phyloP scores from a whole-genome alignment of 2,113 vertebrate genomes.

The Pithys albifrons region DNA sequence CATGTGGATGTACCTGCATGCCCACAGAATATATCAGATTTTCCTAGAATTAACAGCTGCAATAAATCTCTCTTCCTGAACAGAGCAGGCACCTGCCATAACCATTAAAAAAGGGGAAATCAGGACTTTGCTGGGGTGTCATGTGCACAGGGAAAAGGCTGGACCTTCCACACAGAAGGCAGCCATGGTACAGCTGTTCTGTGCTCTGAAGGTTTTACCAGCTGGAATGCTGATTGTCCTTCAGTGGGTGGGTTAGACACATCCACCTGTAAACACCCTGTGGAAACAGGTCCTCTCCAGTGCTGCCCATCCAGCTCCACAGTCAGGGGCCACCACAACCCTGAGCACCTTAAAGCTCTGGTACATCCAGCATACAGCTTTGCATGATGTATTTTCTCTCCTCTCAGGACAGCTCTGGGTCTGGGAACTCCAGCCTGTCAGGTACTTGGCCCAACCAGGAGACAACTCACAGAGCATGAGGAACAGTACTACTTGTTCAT shows the following conservation, averaged over 20 bases:
- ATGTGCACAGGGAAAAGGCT: accelerated
- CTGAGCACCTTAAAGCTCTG: neutral
- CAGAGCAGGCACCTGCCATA: neutral
- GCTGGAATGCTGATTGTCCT: neutral
- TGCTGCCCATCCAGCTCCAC: neutral
- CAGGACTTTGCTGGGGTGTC: neutral
- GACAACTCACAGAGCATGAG: neutral
- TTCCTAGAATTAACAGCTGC: neutral
- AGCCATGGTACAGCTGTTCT: neutral
- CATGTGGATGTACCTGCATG: neutral
- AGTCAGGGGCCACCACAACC: neutral
- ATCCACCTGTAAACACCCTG: neutral
- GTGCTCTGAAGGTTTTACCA: neutral
- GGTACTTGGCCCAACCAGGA: accelerated
- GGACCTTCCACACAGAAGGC: neutral
- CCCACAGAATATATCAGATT: neutral
- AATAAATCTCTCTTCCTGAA: neutral
- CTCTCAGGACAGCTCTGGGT: neutral
- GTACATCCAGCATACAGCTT: neutral
- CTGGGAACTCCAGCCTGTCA: neutral
- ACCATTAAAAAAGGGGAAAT: neutral
- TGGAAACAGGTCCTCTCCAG: neutral
- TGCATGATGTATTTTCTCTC: neutral
- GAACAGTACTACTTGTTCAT: accelerated
- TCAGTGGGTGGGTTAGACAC: accelerated